Evolutionary conservation across 2,797 vertebrate genomes (phyloP).

Genomic region (Acipenser transmontanus): DNA sequence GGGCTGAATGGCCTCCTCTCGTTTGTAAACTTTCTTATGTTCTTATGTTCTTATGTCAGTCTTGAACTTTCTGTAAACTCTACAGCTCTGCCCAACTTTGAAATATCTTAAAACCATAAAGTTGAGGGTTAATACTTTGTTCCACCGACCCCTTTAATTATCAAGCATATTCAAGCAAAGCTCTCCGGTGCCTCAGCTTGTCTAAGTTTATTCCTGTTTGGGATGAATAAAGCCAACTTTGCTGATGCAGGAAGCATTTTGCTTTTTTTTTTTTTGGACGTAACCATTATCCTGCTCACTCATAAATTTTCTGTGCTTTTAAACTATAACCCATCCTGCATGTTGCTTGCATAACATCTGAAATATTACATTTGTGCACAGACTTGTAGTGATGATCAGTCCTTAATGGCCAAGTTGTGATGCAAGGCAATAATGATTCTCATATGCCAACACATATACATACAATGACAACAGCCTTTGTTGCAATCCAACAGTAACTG

Average conservation of each 20-base stretch:
- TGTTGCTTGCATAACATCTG: neutral
- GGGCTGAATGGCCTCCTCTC: too few relatives aligned
- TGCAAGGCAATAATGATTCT: conserved; percentile 10
- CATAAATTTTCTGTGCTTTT: neutral
- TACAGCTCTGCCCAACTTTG: too few relatives aligned
- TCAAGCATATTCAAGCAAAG: neutral
- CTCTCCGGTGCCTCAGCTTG: neutral
- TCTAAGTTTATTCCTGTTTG: neutral
- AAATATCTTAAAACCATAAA: too few relatives aligned
- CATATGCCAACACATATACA: neutral
- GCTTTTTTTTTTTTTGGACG: too few relatives aligned
- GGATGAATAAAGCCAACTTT: neutral
- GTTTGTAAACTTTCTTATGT: too few relatives aligned
- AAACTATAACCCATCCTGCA: neutral
- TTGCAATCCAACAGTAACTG: neutral
- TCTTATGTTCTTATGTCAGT: too few relatives aligned
- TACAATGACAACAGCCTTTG: neutral
- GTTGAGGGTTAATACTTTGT: too few relatives aligned
- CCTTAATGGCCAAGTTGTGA: conserved; percentile 6
- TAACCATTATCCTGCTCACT: too few relatives aligned
- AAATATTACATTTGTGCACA: neutral
- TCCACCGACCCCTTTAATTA: neutral
- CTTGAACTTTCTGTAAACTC: too few relatives aligned
- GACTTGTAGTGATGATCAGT: neutral
- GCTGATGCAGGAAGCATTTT: neutral